Base-by-base conservation (phyloP, 2,797 vertebrate species). In the Triplophysa yarkandensis region DNA sequence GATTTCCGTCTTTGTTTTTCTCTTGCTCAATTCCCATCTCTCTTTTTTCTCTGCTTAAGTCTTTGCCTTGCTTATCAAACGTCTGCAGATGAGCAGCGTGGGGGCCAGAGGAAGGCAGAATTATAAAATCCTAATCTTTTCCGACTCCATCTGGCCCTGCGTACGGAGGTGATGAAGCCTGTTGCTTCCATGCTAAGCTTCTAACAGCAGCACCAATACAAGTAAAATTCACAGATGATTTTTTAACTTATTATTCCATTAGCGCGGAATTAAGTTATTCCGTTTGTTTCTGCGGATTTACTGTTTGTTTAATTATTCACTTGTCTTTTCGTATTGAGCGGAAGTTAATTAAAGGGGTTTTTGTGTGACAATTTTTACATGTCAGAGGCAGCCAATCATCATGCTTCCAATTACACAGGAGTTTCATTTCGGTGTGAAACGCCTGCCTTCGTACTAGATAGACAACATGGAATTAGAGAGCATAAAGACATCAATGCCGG, bases 121-220 rank as follows among this genome's bases (percentile, higher is more conserved):
- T 89, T 87, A 87, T 83, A 77, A 80, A 85, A 87, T 71, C 70
- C 88, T 90, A 88, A 91, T 90, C 89, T 82, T 82, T 86, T 83
- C 82, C 85, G 13, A 25, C 80, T 71, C 81, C 83, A 83, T 85
- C 76, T 78, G 76, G 61, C 27, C 54, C 63, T 62, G 60, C 25
- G 39, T 44, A 64, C 21, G 57, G 61, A 76, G 74, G 79, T 83
- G 76, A 77, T 68, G 21, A 39, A 73, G 68, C 68, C 71, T 58
- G 57, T 71, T 80, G 76, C 64, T 62, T 39, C 60, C 1, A 44
- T 32, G 75, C 69, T 68, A 71, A 63, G 69, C 79, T 58, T 79
- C 63, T 80, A 68, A 78, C 68, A 58, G 72, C 46, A 41, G 67
- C 71, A 44, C 61, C 48, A 10, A 74, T 65, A 80, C 62, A 54